Evolutionary conservation across 2,797 vertebrate genomes (phyloP).

Genomic region (Anabacerthia variegaticeps): DNA sequence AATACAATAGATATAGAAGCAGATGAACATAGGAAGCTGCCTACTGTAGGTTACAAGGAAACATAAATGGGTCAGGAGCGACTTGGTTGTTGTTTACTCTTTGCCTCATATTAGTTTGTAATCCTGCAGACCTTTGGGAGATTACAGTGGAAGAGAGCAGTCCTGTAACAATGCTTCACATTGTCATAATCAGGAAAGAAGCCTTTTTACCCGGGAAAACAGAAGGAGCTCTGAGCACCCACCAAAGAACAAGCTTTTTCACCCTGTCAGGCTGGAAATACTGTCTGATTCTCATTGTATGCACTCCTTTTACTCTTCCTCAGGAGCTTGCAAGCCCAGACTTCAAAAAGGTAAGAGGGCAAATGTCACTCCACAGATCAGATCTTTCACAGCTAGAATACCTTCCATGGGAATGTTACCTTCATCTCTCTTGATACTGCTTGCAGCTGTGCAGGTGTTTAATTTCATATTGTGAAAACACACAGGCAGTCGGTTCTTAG

Average conservation of each 20-base stretch:
- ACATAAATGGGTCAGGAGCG: not conserved
- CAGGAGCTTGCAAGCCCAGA: not conserved
- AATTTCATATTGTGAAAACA: not conserved
- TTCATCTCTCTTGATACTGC: not conserved
- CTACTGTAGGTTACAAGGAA: not conserved
- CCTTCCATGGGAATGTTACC: not conserved
- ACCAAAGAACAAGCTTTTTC: not conserved
- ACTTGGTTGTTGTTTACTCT: not conserved
- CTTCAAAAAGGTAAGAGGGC: not conserved
- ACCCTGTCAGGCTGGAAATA: not conserved
- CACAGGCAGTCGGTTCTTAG: not conserved
- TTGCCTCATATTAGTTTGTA: not conserved
- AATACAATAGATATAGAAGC: not conserved
- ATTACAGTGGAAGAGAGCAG: not conserved
- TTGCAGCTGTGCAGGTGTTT: not conserved
- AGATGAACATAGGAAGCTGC: not conserved
- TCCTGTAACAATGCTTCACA: not conserved
- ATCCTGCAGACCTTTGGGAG: not conserved
- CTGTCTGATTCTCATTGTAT: not conserved
- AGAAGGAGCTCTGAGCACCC: not conserved
- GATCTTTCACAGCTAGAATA: not conserved
- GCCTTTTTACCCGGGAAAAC: not conserved
- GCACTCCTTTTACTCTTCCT: not conserved
- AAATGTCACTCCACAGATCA: not conserved
- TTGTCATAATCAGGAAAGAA: not conserved